A percentile compares a stretch with the other conserved stretches of the same genome.
phyloP scores from a whole-genome alignment of 2,888 invertebrate species.

The Sesamia inferens region DNA sequence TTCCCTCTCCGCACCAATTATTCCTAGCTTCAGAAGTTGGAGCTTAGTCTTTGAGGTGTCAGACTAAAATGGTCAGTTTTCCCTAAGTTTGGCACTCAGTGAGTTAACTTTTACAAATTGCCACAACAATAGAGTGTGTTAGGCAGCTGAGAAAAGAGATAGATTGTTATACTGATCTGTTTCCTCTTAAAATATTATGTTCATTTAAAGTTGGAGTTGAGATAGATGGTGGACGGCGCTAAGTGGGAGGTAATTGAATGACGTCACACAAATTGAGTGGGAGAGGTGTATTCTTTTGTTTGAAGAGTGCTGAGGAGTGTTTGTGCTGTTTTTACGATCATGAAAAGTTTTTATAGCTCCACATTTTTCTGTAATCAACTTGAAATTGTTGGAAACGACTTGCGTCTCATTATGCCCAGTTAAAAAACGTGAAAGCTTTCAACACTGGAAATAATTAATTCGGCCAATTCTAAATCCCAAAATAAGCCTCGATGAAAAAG shows the following conservation, averaged over 20 bases:
- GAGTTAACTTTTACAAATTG: slow-evolving; percentile 89
- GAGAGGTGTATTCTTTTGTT: slow-evolving; percentile 47
- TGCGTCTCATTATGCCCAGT: neutral
- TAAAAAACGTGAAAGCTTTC: neutral
- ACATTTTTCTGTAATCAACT: neutral
- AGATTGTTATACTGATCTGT: slow-evolving; percentile 83
- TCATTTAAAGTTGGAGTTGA: slow-evolving; percentile 65
- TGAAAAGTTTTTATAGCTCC: slow-evolving; percentile 14
- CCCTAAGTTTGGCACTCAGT: slow-evolving; percentile 81
- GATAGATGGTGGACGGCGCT: slow-evolving; percentile 68
- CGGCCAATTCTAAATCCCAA: neutral
- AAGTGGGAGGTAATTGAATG: slow-evolving; percentile 61
- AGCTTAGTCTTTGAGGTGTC: slow-evolving; percentile 63
- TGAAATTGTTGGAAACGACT: neutral
- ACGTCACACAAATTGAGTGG: slow-evolving; percentile 59
- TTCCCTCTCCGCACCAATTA: slow-evolving; percentile 18
- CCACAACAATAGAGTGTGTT: slow-evolving; percentile 82
- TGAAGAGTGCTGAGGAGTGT: slow-evolving; percentile 12
- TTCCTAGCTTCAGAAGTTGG: slow-evolving; percentile 29
- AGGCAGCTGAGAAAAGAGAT: slow-evolving; percentile 82
- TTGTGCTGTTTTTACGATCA: neutral
- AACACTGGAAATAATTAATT: neutral
- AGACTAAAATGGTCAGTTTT: slow-evolving; percentile 69
- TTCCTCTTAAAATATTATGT: slow-evolving; percentile 77
- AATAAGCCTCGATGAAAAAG: neutral